These are phyloP conservation scores for Podilymbus podiceps DNA, from an alignment of 2,113 vertebrate species.

Conservation along the genomic window DNA sequence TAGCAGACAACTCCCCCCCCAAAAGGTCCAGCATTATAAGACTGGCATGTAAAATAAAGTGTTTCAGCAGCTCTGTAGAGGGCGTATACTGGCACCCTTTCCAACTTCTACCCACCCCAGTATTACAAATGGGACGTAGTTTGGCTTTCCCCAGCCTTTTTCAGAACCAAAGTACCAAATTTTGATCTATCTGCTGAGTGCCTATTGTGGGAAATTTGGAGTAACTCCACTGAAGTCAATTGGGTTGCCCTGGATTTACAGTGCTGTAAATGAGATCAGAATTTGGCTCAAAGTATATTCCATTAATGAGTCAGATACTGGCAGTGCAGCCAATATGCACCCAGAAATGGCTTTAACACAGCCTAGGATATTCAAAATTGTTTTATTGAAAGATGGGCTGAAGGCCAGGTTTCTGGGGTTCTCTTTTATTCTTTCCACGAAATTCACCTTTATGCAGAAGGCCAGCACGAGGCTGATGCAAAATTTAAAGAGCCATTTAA, in stretches of 20 bases:
- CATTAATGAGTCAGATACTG: constrained; percentile 69
- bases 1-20: background rate
- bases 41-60: background rate
- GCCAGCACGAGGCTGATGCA: constrained; percentile 12
- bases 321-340: constrained; percentile 35
- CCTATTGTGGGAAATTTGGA: constrained; percentile 61
- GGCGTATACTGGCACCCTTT: background rate
- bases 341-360: constrained; percentile 58
- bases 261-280: constrained; percentile 68
- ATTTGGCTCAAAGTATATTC: constrained; percentile 59
- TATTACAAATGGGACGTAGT: background rate
- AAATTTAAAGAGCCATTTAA: constrained; percentile 35
- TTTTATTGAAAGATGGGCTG: constrained; percentile 58
- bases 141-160: constrained; percentile 37
- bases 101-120: background rate
- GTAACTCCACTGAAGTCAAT: constrained; percentile 49
- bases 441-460: constrained; percentile 41
- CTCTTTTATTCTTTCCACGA: constrained; percentile 46
- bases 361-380: constrained; percentile 39
- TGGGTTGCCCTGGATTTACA: constrained; percentile 61
- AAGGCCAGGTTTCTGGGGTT: constrained; percentile 48
- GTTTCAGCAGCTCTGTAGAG: background rate
- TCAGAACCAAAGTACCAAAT: constrained; percentile 16
- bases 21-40: background rate
- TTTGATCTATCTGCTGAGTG: constrained; percentile 35